Percentiles rank a stretch among this genome's conserved stretches.
phyloP scores from a whole-genome alignment of 1,140 invertebrate species.

The Solenopsis invicta region DNA sequence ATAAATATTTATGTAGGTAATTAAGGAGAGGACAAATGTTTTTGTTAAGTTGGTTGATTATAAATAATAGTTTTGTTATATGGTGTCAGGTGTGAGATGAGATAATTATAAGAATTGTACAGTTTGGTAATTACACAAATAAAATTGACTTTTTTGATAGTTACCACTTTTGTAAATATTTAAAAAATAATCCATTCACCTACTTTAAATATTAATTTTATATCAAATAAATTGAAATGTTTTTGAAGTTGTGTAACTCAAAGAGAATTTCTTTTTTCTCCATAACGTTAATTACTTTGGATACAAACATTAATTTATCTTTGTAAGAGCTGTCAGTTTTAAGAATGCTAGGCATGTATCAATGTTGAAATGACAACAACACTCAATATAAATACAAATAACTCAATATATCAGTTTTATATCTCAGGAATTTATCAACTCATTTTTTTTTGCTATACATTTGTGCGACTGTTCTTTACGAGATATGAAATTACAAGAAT shows the following conservation, averaged over 20 bases:
- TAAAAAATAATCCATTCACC: not conserved
- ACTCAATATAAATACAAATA: not conserved
- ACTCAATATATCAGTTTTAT: not conserved
- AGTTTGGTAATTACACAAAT: slow-evolving; percentile 51
- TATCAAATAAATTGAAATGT: not conserved
- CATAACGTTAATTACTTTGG: too few relatives aligned
- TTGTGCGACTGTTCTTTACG: not conserved
- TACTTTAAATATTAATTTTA: not conserved
- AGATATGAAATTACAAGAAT: not conserved
- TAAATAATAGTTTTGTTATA: slow-evolving; percentile 52
- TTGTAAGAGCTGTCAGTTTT: too few relatives aligned
- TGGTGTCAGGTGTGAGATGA: slow-evolving; percentile 10
- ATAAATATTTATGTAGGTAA: not conserved
- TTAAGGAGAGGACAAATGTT: slow-evolving; percentile 24
- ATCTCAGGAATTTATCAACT: not conserved
- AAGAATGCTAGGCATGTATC: too few relatives aligned
- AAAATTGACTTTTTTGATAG: slow-evolving; percentile 52
- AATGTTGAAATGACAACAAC: too few relatives aligned
- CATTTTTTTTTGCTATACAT: not conserved
- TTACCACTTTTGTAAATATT: not conserved
- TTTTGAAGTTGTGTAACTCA: too few relatives aligned
- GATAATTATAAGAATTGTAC: slow-evolving; percentile 44
- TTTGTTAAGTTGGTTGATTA: slow-evolving; percentile 37
- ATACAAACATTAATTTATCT: too few relatives aligned
- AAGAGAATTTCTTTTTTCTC: too few relatives aligned